A percentile compares a stretch with the other conserved stretches of the same genome.
Evolutionary conservation across 1,140 invertebrate genomes (phyloP).

Genomic region (Harlomillsia oculata): DNA sequence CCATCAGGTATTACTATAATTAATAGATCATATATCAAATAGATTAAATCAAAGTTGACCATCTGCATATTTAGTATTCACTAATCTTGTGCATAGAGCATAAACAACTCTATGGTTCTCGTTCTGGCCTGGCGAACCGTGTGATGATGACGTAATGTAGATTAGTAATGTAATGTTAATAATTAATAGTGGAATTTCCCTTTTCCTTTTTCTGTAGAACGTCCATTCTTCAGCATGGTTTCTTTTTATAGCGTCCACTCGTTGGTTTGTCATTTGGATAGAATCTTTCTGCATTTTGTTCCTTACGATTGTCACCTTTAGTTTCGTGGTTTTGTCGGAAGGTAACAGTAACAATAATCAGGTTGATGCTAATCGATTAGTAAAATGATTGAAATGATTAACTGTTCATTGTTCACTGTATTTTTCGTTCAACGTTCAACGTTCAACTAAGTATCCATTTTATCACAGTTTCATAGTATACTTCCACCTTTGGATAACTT

Average conservation of each 20-base stretch:
- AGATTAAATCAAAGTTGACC: conserved; percentile 44
- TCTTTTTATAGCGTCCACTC: conserved; percentile 53
- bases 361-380: too few species aligned
- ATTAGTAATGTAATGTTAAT: neutral
- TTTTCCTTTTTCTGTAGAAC: conserved; percentile 7
- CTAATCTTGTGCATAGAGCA: too few species aligned
- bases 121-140: too few species aligned
- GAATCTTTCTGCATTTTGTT: conserved; percentile 16
- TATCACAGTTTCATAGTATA: too few species aligned
- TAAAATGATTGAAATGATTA: too few species aligned
- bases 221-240: conserved; percentile 56
- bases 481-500: neutral
- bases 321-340: conserved; percentile 16
- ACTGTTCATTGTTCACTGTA: too few species aligned
- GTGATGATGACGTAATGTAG: too few species aligned
- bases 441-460: too few species aligned
- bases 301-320: conserved; percentile 16
- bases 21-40: neutral
- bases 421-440: too few species aligned
- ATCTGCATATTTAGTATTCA: too few species aligned
- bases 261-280: conserved; percentile 29
- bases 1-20: conserved; percentile 41
- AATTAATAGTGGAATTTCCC: neutral
- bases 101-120: too few species aligned
- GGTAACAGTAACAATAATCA: too few species aligned